Base-by-base conservation (phyloP, 1,140 invertebrate species). In the Cyclargus thomasi region DNA sequence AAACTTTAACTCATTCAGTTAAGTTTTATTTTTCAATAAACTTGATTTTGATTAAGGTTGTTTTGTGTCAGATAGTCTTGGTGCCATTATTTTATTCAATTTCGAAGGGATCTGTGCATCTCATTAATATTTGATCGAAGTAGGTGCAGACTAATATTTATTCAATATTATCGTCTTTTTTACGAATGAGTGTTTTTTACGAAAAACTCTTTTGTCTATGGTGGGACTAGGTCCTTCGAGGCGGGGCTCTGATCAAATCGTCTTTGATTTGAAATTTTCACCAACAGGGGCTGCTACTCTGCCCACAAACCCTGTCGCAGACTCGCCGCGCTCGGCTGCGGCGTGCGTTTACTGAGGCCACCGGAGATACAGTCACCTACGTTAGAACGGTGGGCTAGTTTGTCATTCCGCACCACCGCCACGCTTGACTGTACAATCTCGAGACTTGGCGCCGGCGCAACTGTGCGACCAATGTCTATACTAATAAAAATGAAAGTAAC, bases 291-390 rank as follows among this genome's bases (percentile, higher is more conserved):
- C 94, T 96, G 91, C 94, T 96, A 88, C 95, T 96, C 92, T 96
- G 95, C 92, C 95, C 95, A 84, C 94, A 95, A 92, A 96, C 95
- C 81, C 93, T 97, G 93, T 94, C 95, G 90, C 95, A 96, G 93
- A 94, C 94, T 80, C 93, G 96, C 81, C 93, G 95, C 77, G 93
- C 95, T 81, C 93, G 94, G 82, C 93, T 97, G 86, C 93, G 95
- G 86, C 93, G 96, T 82, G 95, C 96, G 79, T 95, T 96, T 91
- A 97, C 96, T 86, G 95, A 97, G 91, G 95, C 95, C 80, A 96
- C 95, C 79, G 94, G 95, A 90, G 95, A 97, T 91, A 95, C 95
- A 82, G 94, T 96, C 91, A 94, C 93, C 92, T 95, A 95, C 93
- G 95, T 95, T 91, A 95, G 95, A 95, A 95, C 95, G 95, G 95